Conservation (phyloP, 1,140 invertebrate genomes). For the Cryptotermes secundus region DNA sequence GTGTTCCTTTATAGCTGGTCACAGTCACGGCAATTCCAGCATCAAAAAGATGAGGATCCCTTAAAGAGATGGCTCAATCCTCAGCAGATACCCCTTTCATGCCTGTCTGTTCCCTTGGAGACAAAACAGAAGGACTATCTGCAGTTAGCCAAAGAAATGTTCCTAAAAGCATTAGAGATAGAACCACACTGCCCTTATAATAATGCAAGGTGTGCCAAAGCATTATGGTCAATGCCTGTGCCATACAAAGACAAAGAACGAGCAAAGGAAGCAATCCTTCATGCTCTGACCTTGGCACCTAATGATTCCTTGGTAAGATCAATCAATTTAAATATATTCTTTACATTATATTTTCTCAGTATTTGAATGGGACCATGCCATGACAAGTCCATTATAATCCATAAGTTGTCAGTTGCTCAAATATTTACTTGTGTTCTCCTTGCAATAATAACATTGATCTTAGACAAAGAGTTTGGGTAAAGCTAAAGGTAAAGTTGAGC, state of each 20-base stretch:
- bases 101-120: background rate
- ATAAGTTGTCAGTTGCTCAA: too few relatives aligned
- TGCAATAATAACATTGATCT: too few relatives aligned
- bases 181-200: conserved; percentile 24
- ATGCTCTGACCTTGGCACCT: background rate
- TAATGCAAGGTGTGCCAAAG: conserved; percentile 31
- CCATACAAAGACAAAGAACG: conserved; percentile 26
- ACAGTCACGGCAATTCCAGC: background rate
- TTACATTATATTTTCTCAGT: too few relatives aligned
- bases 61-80: background rate
- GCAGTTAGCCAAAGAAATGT: background rate
- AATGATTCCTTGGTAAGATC: background rate
- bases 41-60: background rate
- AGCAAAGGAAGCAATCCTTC: conserved; percentile 16
- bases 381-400: too few relatives aligned
- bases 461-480: too few relatives aligned
- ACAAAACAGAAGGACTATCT: background rate
- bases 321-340: too few relatives aligned
- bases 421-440: too few relatives aligned
- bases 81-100: background rate
- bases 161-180: background rate
- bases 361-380: too few relatives aligned
- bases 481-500: too few relatives aligned
- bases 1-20: background rate
- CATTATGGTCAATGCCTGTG: conserved; percentile 17